A percentile compares a stretch with the other conserved stretches of the same genome.
Conservation (phyloP, 2,888 invertebrate species). For the Andrena fulva region DNA sequence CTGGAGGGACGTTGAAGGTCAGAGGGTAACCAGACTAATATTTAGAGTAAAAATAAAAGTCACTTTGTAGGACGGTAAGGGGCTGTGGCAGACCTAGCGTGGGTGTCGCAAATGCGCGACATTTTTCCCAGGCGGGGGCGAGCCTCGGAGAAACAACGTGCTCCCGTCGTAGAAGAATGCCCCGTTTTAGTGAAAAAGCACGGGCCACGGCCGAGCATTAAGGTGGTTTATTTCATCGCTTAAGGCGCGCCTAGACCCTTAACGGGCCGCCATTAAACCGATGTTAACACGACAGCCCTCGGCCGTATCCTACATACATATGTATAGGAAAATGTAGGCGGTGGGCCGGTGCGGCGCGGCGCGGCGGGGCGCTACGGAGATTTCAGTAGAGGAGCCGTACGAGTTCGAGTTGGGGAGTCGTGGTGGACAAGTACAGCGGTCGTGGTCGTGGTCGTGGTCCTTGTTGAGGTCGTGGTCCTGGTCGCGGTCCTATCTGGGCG, state of each 20-base stretch:
- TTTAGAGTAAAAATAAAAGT: slow-evolving; percentile 52
- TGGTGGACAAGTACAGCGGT: slow-evolving; percentile 47
- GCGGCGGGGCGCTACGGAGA: slow-evolving; percentile 16
- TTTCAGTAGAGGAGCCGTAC: slow-evolving; percentile 5
- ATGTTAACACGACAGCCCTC: slow-evolving; percentile 67
- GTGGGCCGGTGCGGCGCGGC: background rate
- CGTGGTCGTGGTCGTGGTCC: background rate
- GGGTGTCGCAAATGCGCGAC: slow-evolving; percentile 44
- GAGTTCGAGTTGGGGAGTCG: background rate
- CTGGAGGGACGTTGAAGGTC: background rate
- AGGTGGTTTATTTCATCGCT: slow-evolving; percentile 66
- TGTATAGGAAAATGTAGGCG: background rate
- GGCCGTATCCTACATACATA: too few relatives aligned
- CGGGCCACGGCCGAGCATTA: slow-evolving; percentile 50
- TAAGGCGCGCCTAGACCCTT: slow-evolving; percentile 50
- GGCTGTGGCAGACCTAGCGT: background rate
- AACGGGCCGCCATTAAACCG: slow-evolving; percentile 67
- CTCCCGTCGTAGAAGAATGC: slow-evolving; percentile 40
- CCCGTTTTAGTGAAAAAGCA: slow-evolving; percentile 48
- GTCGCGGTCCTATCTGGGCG: background rate
- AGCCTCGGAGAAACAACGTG: slow-evolving; percentile 23
- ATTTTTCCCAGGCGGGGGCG: slow-evolving; percentile 17
- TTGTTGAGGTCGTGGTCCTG: too few relatives aligned
- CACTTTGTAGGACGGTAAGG: slow-evolving; percentile 17
- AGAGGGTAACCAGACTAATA: slow-evolving; percentile 23